Base-by-base conservation (phyloP, 1,140 invertebrate species). In the Atopsyche davidsoni region DNA sequence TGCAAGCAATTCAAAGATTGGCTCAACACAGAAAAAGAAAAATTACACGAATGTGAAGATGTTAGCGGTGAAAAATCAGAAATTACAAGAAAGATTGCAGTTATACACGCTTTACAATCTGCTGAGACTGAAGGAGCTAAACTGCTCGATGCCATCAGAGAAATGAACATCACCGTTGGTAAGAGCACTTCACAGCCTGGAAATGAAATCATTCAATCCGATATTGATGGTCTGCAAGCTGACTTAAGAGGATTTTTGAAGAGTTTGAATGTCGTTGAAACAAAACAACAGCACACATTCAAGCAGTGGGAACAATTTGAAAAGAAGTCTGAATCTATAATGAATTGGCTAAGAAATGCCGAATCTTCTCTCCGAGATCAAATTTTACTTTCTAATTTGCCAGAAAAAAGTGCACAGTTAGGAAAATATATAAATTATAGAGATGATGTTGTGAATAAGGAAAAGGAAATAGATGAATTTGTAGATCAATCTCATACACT, bases 301-400 rank as follows among this genome's bases (percentile, higher is more conserved):
- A 77, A 82, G 35, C 85, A 88, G 66, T 97, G 94, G 93, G 77
- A 83, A 51, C 83, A 88, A 47, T 96, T 94, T 70, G 92, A 96
- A 64, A 72, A 77, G 28, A 80, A 84, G 24, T 73, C 92, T 21
- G 86, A 94, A 55, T 70, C 75, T 9, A 80, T 91, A 22, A 84
- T 82, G 3, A 82, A 85, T 55, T 96, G 92, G 92, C 85, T 95
- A 46, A 81, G 87, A 59, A 70, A 79, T 24, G 84, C 85, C 60
- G 93, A 96, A 75, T 76, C 80, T 19, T 78, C 83, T 18, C 88
- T 96, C 60, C 81, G 88, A 49, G 87, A 93, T 57, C 88, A 93
- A 67, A 83, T 85, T 44, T 70, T 94, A 1, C 85, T 89, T 60
- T 82, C 85, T 4, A 86, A 83, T 9, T 70, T 93, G 16, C 66